Evolutionary conservation across 2,888 invertebrate genomes (phyloP).

Genomic region (Drosophila siamana): DNA sequence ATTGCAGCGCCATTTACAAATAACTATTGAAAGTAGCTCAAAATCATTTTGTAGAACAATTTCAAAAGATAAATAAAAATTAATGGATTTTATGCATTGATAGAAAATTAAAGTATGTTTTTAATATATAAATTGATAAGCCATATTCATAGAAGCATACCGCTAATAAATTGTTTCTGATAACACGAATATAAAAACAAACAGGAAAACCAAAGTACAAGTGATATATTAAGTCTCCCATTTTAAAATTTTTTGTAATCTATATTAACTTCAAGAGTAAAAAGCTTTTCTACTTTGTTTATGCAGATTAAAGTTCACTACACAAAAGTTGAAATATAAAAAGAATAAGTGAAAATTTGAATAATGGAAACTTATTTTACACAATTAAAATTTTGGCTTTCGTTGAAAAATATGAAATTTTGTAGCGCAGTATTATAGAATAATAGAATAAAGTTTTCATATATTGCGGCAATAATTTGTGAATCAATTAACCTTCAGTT

Average conservation of each 20-base stretch:
- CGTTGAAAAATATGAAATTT: too few species aligned
- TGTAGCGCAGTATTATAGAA: too few species aligned
- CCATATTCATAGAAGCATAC: background rate
- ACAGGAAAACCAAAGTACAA: background rate
- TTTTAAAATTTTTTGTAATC: too few species aligned
- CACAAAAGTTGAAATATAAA: background rate
- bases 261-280: background rate
- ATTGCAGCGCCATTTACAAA: conserved; percentile 42
- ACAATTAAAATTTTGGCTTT: too few species aligned
- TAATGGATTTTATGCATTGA: conserved; percentile 70
- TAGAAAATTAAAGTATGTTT: conserved; percentile 22
- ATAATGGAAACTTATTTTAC: too few species aligned
- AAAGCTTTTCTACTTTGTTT: background rate
- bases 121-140: too few species aligned
- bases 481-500: too few species aligned
- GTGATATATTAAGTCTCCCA: background rate
- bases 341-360: too few species aligned
- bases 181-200: too few species aligned
- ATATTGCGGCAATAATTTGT: too few species aligned
- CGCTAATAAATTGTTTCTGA: background rate
- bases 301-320: background rate
- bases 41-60: conserved; percentile 70
- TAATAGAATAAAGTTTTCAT: too few species aligned
- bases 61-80: conserved; percentile 69
- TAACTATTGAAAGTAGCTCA: conserved; percentile 58